phyloP scores from a whole-genome alignment of 2,888 invertebrate species.

The Gymnocheta viridis region DNA sequence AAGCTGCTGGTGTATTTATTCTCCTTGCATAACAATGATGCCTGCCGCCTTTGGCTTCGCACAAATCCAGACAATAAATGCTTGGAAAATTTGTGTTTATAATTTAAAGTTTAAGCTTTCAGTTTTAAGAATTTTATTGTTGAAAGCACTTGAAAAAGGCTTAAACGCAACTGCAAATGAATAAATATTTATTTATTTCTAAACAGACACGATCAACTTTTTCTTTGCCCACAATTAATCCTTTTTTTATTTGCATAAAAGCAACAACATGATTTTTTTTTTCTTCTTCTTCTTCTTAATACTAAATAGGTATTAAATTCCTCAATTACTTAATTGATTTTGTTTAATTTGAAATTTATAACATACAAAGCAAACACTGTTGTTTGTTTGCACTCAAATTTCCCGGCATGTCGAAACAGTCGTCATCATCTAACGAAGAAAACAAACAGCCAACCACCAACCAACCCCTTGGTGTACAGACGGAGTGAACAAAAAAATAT shows the following conservation, averaged over 20 bases:
- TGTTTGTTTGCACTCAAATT: conserved; percentile 7
- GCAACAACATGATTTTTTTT: not conserved
- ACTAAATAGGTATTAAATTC: conserved; percentile 19
- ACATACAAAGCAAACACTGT: conserved; percentile 10
- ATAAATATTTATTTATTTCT: not conserved
- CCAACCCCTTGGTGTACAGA: conserved; percentile 17
- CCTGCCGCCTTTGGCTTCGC: not conserved
- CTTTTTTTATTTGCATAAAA: conserved; percentile 29
- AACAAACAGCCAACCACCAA: too few species aligned
- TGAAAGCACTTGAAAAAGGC: not conserved
- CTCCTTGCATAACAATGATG: not conserved
- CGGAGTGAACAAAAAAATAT: not conserved
- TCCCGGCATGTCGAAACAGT: conserved; percentile 28
- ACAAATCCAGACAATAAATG: not conserved
- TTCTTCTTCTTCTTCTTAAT: too few species aligned
- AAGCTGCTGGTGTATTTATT: conserved; percentile 36
- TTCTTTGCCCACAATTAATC: conserved; percentile 38
- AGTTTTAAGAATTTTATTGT: not conserved
- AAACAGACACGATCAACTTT: not conserved
- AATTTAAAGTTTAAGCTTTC: conserved; percentile 37
- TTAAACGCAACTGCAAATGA: conserved; percentile 20
- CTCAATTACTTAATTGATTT: conserved; percentile 79
- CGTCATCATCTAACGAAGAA: not conserved
- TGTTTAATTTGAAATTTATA: conserved; percentile 68
- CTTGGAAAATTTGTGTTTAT: conserved; percentile 34